phyloP scores from a whole-genome alignment of 2,113 vertebrate genomes.

The Mionectes macconnelli region DNA sequence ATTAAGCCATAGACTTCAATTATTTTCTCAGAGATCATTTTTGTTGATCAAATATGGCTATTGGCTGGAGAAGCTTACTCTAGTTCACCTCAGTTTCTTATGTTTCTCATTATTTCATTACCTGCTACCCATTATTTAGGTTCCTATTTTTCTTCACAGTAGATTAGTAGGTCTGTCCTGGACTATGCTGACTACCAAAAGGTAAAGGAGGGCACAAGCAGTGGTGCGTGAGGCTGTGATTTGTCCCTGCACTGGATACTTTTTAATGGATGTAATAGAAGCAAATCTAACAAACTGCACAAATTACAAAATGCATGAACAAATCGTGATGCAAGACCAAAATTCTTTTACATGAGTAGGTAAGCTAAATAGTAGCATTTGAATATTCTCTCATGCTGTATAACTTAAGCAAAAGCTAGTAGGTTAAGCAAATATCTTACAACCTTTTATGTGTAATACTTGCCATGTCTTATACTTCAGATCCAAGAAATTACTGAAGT shows the following conservation, averaged over 20 bases:
- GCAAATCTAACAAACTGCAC: neutral
- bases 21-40: neutral
- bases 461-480: neutral
- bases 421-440: neutral
- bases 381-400: neutral
- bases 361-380: neutral
- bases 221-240: neutral
- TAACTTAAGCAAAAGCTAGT: neutral
- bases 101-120: constrained; percentile 17
- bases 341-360: neutral
- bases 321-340: neutral
- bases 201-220: neutral
- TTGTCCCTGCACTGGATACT: neutral
- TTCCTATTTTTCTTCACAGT: neutral
- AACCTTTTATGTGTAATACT: neutral
- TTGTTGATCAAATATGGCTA: neutral
- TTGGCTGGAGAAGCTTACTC: neutral
- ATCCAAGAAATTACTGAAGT: neutral
- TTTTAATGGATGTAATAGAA: neutral
- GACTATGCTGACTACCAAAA: neutral
- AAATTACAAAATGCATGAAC: neutral
- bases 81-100: neutral
- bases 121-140: neutral
- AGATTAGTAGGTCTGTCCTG: neutral
- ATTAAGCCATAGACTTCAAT: neutral